Base-by-base conservation (phyloP, 30 jellyfish, hydroid and myxozoan species). In the Mastigias papua region DNA sequence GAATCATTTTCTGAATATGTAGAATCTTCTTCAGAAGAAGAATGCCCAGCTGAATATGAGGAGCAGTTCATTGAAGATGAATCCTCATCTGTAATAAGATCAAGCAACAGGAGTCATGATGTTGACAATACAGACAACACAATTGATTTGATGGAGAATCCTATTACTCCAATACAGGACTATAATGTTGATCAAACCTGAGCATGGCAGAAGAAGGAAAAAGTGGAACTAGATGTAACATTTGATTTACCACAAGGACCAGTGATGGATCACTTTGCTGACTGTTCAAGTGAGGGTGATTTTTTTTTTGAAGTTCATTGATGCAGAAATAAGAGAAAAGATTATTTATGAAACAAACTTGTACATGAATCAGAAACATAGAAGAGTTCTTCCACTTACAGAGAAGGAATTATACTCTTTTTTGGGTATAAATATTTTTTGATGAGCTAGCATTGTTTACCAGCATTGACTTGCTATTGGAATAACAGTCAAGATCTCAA, bases 391-490 rank as follows among this genome's bases (percentile, higher is more conserved):
- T 21, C 62, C 78, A 20, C 25, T 67, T 21, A 33, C 89, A 48
- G 27, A 54, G 27, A 16, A 19, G 67, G 27, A 54, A 54, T 54
- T 54, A 7, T 54, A 54, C 13, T 2, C 25, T 21, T 82, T 82
- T 46, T 42, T 82, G 58, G 90, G 92, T 21, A 82, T 69, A 25
- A 82, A 82, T 49, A n/a, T 69, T 19, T n/a, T n/a, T 15, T 84
- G 49, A 84, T 84, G 94, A 73, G 92, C 7, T 84, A 73, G 32
- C 91, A 73, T 34, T 28, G 27, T 13, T 73, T 72, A 22, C 92
- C 87, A 16, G 73, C 91, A 48, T 72, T 50, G 92, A 34, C 68
- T 28, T 78, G 34, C 46, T 84, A 5, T 73, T 84, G 93, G 94
- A 37, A 37, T 20, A 25, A 32, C 86, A 54, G 67, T 66, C 94